Base-by-base conservation (phyloP, 2,113 vertebrate species). In the Gasterosteus nipponicus region DNA sequence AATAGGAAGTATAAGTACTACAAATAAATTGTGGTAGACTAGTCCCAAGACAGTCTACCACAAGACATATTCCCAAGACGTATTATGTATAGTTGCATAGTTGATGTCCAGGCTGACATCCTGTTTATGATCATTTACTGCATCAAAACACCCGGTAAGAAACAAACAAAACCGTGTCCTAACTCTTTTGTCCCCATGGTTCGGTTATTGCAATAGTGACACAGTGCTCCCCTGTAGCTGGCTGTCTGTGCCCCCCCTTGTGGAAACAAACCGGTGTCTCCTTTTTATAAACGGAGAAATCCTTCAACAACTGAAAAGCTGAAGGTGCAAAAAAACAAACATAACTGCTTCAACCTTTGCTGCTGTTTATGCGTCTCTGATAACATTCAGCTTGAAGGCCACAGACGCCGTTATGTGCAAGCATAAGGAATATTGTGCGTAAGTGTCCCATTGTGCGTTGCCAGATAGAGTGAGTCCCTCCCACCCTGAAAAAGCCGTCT, bases 381-480 rank as follows among this genome's bases (percentile, higher is more conserved):
- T 78, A 75, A 77, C 63, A 58, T 73, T 73, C 39, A 59, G 44
- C 47, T 22, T 46, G 39, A 85, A 86, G 64, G 66, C 72, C 61
- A 73, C 69, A 8, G 38, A 56, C 39, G 5, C 57, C 18, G 57
- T 41, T 72, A 46, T 58, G 61, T 54, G 47, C 53, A 49, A 31
- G 61, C 53, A 42, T 42, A 42, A 53, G 59, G 56, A 72, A 69
- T 75, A 75, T 65, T 70, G 66, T 77, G 5, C 35, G 35, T 7
- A 46, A 73, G 67, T 71, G 46, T 75, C 77, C 71, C 70, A 68
- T 69, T 82, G 73, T 83, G 65, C 42, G 83, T 84, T 74, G 61
- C 75, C 58, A 85, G 86, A 72, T 54, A 41, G 41, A 88, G 54
- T 84, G 83, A 89, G 82, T 89, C 85, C 86, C 64, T 79, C 82